Percentiles rank a stretch among this genome's conserved stretches.
phyloP scores from a whole-genome alignment of 2,888 invertebrate species.

The Galerucella calmariensis region DNA sequence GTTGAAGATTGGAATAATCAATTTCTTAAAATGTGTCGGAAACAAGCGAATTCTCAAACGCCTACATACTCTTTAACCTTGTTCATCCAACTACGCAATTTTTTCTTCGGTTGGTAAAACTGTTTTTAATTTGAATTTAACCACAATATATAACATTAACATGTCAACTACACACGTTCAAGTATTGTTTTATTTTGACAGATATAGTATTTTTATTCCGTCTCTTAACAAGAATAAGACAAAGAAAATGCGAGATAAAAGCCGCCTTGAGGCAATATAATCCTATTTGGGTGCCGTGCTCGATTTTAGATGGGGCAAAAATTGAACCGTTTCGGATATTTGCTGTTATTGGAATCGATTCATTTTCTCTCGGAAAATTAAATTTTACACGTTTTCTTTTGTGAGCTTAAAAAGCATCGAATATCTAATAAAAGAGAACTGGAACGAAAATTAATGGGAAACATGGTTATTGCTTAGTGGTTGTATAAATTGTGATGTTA shows the following conservation, averaged over 20 bases:
- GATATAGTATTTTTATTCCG: background rate
- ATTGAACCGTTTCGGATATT: conserved; percentile 2
- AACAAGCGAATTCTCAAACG: no score
- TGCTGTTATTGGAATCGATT: conserved; percentile 7
- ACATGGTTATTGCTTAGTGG: background rate
- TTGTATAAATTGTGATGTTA: conserved; percentile 27
- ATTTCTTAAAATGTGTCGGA: no score
- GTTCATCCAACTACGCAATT: no score
- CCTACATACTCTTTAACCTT: no score
- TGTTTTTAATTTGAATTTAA: no score
- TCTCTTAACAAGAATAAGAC: background rate
- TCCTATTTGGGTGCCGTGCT: conserved; percentile 4
- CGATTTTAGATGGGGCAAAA: conserved; percentile 10
- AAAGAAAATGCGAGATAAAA: background rate
- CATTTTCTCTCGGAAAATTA: conserved; percentile 5
- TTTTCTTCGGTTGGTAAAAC: no score
- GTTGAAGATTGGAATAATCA: no score
- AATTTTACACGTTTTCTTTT: conserved; percentile 2
- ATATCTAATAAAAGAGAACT: background rate
- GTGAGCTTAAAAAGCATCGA: background rate
- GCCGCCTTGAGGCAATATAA: conserved; percentile 2
- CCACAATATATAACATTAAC: no score
- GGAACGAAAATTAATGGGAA: background rate
- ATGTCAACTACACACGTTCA: background rate
- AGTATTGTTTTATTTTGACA: background rate